phyloP scores from a whole-genome alignment of 2,113 vertebrate genomes.

The Bos taurus region ARS-UCD2.0 NC_037344.1:7564501-7565000 shows the following conservation, averaged over 20 bases:
- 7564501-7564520: background rate
- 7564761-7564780: no score
- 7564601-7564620: background rate
- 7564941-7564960: background rate
- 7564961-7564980: background rate
- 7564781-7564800: background rate
- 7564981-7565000: rapidly evolving
- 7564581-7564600: background rate
- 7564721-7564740: background rate
- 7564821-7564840: background rate
- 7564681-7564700: background rate
- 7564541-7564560: background rate
- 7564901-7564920: background rate
- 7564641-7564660: no score
- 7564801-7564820: background rate
- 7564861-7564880: background rate
- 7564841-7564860: background rate
- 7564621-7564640: rapidly evolving
- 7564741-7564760: background rate
- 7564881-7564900: background rate
- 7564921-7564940: background rate
- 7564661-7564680: background rate
- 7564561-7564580: rapidly evolving
- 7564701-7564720: background rate
- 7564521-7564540: background rate